A percentile compares a stretch with the other conserved stretches of the same genome.
Conservation (phyloP, 2,888 invertebrate species). For the Noctua pronuba region DNA sequence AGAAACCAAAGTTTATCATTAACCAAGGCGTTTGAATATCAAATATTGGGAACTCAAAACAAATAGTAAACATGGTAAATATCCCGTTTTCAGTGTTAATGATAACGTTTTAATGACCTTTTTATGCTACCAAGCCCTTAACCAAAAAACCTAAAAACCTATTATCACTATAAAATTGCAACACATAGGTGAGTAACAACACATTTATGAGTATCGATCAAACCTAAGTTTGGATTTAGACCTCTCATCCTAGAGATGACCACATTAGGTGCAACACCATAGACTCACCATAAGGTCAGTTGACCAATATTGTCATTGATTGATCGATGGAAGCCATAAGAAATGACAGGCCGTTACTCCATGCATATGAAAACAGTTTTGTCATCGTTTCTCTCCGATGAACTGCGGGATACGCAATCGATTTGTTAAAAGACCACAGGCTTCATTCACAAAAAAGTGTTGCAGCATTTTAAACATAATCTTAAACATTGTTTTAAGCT, state of each 20-base stretch:
- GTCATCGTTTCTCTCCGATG: conserved; percentile 29
- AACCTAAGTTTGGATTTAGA: background rate
- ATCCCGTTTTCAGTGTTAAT: too few relatives aligned
- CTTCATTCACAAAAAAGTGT: background rate
- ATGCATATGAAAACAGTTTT: conserved; percentile 29
- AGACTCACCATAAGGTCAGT: conserved; percentile 29
- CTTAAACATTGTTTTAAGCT: too few relatives aligned
- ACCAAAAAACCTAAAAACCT: background rate
- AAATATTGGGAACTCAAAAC: too few relatives aligned
- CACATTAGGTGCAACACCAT: conserved; percentile 18
- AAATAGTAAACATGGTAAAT: too few relatives aligned
- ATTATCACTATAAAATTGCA: too few relatives aligned
- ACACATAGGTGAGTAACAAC: background rate
- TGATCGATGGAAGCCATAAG: conserved; percentile 38
- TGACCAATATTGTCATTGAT: conserved; percentile 43
- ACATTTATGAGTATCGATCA: background rate
- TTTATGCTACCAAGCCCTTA: background rate
- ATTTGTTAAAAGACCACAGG: background rate
- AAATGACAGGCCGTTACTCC: conserved; percentile 28
- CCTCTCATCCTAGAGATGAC: background rate
- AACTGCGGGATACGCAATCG: background rate
- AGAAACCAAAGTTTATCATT: background rate
- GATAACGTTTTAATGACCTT: background rate
- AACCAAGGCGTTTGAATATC: background rate
- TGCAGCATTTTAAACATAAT: background rate